Base-by-base conservation (phyloP, 2,888 invertebrate species). In the Tetheella fluctuosa region DNA sequence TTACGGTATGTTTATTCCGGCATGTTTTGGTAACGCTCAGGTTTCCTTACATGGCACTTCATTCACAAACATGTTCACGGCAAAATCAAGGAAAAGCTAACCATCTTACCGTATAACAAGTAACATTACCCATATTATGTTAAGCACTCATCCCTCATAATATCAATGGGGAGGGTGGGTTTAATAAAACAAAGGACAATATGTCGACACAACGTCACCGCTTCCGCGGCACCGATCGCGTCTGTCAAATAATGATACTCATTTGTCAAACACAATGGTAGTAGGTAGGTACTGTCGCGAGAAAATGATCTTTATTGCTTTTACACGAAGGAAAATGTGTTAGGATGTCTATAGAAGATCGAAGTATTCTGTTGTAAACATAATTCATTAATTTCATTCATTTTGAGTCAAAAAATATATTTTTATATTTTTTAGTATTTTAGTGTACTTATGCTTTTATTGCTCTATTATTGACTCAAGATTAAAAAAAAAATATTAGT, bases 161-260 rank as follows among this genome's bases (percentile, higher is more conserved):
- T 84, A 77, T 76, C 76, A 74, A 78, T 75, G 73, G 70, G 75
- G 79, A 76, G 80, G 85, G 83, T 74, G 80, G 79, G 80, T 91
- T 91, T 92, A 92, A 92, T 92, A 93, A 91, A 91, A 92, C 91
- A 91, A 89, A 91, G 85, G 89, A 90, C 85, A 87, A 87, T 85
- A 85, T 90, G 92, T 90, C 86, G 89, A 83, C 89, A 85, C 76
- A 70, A 67, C 76, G 70, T 70, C 74, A 64, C 63, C 69, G 57
- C 59, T 57, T 63, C 70, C 65, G 64, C 48, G 68, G 68, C 76
- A 76, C 79, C 85, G 89, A 89, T 89, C 89, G 84, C 85, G 84
- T 82, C 89, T 90, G 91, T 90, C 92, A 89, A 90, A 91, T 93
- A 91, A 93, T 90, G 91, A 89, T 80, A 78, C 88, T 91, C 91